phyloP scores from a whole-genome alignment of 2,113 vertebrate species.

The Bolborhynchus lineola region DNA sequence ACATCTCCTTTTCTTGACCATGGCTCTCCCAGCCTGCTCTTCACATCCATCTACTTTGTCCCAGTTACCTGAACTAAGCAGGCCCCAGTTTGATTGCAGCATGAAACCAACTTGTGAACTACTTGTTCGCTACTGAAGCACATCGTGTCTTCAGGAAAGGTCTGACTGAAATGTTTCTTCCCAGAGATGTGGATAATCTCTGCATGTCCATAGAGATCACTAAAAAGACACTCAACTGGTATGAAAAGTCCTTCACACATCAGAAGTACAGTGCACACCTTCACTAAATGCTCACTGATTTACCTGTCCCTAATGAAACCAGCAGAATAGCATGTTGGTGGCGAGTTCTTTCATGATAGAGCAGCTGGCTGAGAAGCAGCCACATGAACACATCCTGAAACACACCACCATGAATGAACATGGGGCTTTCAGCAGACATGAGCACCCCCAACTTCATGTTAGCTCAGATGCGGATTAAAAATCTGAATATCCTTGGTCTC shows the following conservation, averaged over 20 bases:
- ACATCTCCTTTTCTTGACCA: neutral
- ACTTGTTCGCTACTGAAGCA: neutral
- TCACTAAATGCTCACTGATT: neutral
- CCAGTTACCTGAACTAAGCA: neutral
- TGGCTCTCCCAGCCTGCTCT: neutral
- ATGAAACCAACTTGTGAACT: neutral
- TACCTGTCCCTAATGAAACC: neutral
- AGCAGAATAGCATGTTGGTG: neutral
- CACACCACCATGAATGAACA: neutral
- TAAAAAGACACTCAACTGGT: neutral
- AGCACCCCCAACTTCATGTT: neutral
- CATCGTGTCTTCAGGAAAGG: neutral
- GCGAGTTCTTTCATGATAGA: accelerated
- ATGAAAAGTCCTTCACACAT: neutral
- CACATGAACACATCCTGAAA: neutral
- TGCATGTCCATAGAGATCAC: neutral
- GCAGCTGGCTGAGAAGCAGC: neutral
- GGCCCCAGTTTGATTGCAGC: neutral
- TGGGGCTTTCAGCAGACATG: accelerated
- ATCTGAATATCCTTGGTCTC: neutral
- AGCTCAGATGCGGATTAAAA: neutral
- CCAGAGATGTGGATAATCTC: neutral
- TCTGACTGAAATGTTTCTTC: neutral
- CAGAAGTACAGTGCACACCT: neutral
- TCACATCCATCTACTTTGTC: neutral